phyloP scores from a whole-genome alignment of 2,888 invertebrate species.

The Scaptomyza flava region DNA sequence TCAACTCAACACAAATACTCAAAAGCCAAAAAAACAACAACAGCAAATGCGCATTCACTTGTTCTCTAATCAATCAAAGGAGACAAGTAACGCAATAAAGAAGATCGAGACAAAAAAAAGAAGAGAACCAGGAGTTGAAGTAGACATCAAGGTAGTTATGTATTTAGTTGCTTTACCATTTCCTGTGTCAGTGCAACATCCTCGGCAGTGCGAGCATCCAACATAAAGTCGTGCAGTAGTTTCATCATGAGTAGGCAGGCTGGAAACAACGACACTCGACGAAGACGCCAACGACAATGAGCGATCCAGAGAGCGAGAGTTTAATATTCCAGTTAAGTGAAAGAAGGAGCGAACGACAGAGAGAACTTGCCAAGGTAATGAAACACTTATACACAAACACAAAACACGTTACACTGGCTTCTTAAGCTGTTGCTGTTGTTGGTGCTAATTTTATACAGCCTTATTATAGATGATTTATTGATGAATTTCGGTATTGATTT shows the following conservation, averaged over 20 bases:
- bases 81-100: slow-evolving; percentile 10
- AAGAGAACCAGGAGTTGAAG: neutral
- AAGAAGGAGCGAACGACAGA: slow-evolving; percentile 24
- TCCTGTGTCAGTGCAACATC: slow-evolving; percentile 83
- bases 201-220: slow-evolving; percentile 84
- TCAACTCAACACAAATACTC: slow-evolving; percentile 13
- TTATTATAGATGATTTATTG: slow-evolving; percentile 61
- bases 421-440: slow-evolving; percentile 24
- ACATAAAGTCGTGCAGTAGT: slow-evolving; percentile 84
- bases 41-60: slow-evolving; percentile 18
- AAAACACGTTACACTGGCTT: slow-evolving; percentile 59
- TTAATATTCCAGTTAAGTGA: slow-evolving; percentile 22
- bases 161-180: slow-evolving; percentile 79
- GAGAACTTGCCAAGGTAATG: slow-evolving; percentile 38
- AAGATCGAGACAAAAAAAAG: neutral
- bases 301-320: slow-evolving; percentile 52
- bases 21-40: neutral
- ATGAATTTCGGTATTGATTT: slow-evolving; percentile 65
- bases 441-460: slow-evolving; percentile 41
- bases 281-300: slow-evolving; percentile 4
- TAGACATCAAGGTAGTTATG: slow-evolving; percentile 9
- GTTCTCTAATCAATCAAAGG: slow-evolving; percentile 42
- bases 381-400: slow-evolving; percentile 6
- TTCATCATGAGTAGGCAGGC: slow-evolving; percentile 82
- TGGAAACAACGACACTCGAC: slow-evolving; percentile 17